Evolutionary conservation across 2,113 vertebrate species (phyloP).

Genomic region (Sinocyclocheilus anshuiensis): DNA sequence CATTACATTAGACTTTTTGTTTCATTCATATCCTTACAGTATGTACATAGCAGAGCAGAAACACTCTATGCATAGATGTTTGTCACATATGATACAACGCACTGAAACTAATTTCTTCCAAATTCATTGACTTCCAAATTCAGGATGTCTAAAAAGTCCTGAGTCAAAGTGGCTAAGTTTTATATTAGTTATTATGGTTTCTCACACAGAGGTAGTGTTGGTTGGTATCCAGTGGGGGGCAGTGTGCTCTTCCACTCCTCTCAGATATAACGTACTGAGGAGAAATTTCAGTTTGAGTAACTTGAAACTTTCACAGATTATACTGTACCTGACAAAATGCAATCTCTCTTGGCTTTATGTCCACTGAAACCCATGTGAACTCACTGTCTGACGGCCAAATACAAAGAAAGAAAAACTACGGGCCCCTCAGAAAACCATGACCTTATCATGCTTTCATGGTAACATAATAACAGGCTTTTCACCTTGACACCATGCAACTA

Average conservation of each 20-base stretch:
- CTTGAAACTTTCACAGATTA: slow-evolving; percentile 37
- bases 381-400: background rate
- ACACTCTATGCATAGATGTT: background rate
- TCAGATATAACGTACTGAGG: slow-evolving; percentile 15
- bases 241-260: slow-evolving; percentile 37
- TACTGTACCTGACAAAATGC: slow-evolving; percentile 15
- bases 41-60: background rate
- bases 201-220: background rate
- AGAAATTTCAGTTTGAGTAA: slow-evolving; percentile 4
- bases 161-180: background rate
- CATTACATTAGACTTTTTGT: background rate
- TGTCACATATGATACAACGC: background rate
- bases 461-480: slow-evolving; percentile 43
- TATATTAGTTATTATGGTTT: background rate
- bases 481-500: slow-evolving; percentile 22
- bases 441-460: slow-evolving; percentile 37
- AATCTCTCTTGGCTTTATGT: background rate
- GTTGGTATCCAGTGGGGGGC: slow-evolving; percentile 52
- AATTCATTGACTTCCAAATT: background rate
- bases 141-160: background rate
- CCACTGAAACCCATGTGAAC: slow-evolving; percentile 8
- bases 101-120: background rate
- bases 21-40: background rate
- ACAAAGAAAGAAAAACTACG: background rate
- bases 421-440: slow-evolving; percentile 28